Conservation (phyloP, 2,797 vertebrate species). For the Sebastes jordani region DNA sequence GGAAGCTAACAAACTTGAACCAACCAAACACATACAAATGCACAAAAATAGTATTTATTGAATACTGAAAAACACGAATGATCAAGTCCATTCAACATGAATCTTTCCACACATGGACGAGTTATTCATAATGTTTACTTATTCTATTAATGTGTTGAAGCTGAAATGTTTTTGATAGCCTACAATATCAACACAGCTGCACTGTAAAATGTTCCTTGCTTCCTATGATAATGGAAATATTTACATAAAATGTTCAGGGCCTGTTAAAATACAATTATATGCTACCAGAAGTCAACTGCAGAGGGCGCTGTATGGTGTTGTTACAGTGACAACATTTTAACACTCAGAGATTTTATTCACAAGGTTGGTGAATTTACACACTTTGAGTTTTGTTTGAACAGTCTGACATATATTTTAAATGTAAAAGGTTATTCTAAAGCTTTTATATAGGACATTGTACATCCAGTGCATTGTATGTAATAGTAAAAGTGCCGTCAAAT, state of each 20-base stretch:
- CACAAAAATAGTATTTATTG: not conserved
- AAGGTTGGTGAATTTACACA: not conserved
- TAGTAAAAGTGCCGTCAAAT: not conserved
- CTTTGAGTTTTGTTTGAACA: not conserved
- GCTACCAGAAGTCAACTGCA: not conserved
- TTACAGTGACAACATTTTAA: not conserved
- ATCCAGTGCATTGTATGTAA: not conserved
- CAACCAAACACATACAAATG: not conserved
- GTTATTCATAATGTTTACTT: not conserved
- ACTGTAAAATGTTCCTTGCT: not conserved
- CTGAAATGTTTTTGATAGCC: not conserved
- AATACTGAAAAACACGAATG: not conserved
- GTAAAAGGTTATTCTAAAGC: not conserved
- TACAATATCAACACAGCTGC: not conserved
- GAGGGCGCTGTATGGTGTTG: not conserved
- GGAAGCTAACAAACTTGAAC: not conserved
- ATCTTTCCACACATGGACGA: not conserved
- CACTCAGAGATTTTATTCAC: not conserved
- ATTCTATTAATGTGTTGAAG: not conserved
- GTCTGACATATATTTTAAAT: not conserved
- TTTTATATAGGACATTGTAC: not conserved
- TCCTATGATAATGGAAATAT: not conserved
- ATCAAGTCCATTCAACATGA: not conserved
- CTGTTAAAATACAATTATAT: not conserved
- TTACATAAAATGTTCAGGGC: not conserved